Evolutionary conservation across 2,797 vertebrate species (phyloP).

Genomic region (Sebastes diaconus): DNA sequence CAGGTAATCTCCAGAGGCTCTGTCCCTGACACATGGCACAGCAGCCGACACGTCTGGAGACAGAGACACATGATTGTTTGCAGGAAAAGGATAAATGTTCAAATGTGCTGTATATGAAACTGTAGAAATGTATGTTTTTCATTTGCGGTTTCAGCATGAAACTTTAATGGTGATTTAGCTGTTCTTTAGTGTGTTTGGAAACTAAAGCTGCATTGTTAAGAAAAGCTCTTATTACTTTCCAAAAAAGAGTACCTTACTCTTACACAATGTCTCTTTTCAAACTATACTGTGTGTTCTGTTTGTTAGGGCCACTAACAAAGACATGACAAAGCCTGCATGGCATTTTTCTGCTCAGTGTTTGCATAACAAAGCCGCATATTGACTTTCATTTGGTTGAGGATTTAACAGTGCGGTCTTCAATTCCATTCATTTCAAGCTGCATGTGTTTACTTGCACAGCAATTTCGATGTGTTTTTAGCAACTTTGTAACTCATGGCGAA

Average conservation of each 20-base stretch:
- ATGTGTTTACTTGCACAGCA: not conserved
- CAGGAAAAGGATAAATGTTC: not conserved
- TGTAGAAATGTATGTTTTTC: not conserved
- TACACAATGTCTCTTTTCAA: not conserved
- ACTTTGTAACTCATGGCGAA: not conserved
- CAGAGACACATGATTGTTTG: not conserved
- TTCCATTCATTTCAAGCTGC: not conserved
- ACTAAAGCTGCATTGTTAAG: not conserved
- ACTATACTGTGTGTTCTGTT: not conserved
- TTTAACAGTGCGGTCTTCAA: not conserved
- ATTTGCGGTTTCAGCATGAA: not conserved
- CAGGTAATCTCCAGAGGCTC: slow-evolving; percentile 98
- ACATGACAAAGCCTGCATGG: not conserved
- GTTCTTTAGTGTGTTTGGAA: not conserved
- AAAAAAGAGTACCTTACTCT: not conserved
- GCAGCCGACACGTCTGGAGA: slow-evolving; percentile 88
- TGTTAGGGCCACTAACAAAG: not conserved
- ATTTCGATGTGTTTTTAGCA: not conserved
- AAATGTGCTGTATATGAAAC: not conserved
- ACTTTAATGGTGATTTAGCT: not conserved
- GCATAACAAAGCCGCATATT: slow-evolving; percentile 6
- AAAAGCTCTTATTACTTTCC: not conserved
- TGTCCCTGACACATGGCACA: slow-evolving; percentile 94
- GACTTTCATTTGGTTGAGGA: slow-evolving; percentile 3
- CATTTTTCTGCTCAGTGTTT: slow-evolving; percentile 11